Evolutionary conservation across 2,797 vertebrate genomes (phyloP), one percentile per base, ranked within the genome.

Genomic region (Gymnothorax javanicus): DNA sequence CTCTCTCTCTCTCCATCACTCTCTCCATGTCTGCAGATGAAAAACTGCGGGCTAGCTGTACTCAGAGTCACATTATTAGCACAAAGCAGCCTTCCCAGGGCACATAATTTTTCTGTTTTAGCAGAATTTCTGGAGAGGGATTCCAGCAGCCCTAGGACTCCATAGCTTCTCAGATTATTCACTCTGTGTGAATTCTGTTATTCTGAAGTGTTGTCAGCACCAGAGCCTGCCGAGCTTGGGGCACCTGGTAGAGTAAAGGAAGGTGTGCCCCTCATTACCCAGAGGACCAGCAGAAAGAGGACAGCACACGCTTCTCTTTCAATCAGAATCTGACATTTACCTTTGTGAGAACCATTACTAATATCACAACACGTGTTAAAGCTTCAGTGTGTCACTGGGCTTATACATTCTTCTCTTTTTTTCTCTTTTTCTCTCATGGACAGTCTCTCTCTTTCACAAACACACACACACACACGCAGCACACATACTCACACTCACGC

Each of bases 61-160:
- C 93, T 93, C 88, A 93, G 90, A 92, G 90, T 90, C 91, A 89
- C 91, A 89, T 91, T 92, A 89, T 91, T 92, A 91, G 93, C 93
- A 94, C 94, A 95, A 94, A 94, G 92, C 93, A 89, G 92, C 94
- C 93, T 91, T 93, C 93, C 93, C 89, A 89, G 90, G 85, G 94
- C 93, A 91, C 93, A 92, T 92, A 92, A 94, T 94, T 93, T 95
- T 92, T 94, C 59, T 94, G 91, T 95, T 95, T 94, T 92, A 93
- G 91, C 92, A 94, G 93, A 91, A 92, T 92, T 90, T 90, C 91
- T 92, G 92, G 90, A 91, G 91, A 90, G 92, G 91, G 90, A 93
- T 91, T 91, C 92, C 93, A 94, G 94, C 94, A 94, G 91, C 89
- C 91, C 91, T 91, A 90, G 88, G 93, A 91, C 89, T 90, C 90